Evolutionary conservation across 2,113 vertebrate genomes (phyloP).

Genomic region (Columba livia): DNA sequence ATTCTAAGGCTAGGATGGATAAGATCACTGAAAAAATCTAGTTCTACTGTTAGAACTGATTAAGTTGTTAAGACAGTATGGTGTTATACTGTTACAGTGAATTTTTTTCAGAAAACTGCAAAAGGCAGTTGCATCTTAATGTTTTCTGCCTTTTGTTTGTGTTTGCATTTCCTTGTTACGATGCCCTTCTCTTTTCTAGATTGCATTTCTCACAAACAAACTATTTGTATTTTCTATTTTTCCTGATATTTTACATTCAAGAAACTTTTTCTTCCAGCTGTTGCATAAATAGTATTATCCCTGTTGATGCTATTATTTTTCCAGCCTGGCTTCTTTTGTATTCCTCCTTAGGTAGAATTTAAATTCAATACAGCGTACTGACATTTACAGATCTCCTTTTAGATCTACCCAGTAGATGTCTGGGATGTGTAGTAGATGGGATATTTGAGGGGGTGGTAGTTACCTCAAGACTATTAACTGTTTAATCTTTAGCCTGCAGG

Average conservation of each 20-base stretch:
- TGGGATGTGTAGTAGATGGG: background rate
- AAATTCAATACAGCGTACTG: background rate
- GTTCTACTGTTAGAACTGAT: background rate
- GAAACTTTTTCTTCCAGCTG: background rate
- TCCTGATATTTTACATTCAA: background rate
- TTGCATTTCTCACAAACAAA: background rate
- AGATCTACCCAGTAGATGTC: background rate
- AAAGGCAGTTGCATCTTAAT: background rate
- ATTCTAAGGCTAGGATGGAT: background rate
- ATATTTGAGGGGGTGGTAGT: background rate
- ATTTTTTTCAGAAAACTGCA: background rate
- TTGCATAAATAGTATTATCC: background rate
- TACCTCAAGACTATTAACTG: slow-evolving; percentile 20
- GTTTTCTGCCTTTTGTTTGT: background rate
- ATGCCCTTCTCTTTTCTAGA: background rate
- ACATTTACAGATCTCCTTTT: background rate
- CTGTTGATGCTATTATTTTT: background rate
- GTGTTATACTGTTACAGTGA: background rate
- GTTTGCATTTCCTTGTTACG: background rate
- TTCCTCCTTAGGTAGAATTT: background rate
- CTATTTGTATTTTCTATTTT: background rate
- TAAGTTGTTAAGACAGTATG: background rate
- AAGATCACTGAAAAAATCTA: background rate
- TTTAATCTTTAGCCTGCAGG: slow-evolving; percentile 24
- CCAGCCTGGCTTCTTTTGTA: background rate